Conservation (phyloP, 2,113 vertebrate genomes). For the Fulica atra region DNA sequence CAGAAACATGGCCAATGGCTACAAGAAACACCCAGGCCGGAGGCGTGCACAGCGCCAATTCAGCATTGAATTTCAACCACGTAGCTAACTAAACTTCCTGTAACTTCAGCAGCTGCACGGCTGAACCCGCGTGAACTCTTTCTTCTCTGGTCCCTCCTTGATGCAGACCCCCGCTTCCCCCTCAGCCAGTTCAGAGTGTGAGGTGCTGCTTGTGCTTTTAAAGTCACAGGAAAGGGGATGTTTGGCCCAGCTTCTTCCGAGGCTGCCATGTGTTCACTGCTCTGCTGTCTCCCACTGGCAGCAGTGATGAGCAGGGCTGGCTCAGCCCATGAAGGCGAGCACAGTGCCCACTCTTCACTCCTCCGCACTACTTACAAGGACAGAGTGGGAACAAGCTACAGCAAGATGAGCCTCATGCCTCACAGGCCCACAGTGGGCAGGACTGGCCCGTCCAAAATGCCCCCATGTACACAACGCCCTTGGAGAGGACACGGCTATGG, state of each 20-base stretch:
- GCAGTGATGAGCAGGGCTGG: neutral
- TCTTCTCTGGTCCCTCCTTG: neutral
- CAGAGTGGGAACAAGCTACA: neutral
- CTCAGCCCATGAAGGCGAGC: neutral
- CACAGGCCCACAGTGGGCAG: too few species aligned
- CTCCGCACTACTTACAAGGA: neutral
- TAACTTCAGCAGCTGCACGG: neutral
- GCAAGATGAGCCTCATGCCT: neutral
- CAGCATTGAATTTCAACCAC: neutral
- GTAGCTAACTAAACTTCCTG: neutral
- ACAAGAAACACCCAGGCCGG: neutral
- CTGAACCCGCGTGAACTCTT: neutral
- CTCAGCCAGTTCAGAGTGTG: accelerated
- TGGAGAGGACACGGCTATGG: neutral
- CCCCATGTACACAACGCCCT: neutral
- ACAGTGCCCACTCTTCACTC: neutral
- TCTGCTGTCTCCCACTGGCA: neutral
- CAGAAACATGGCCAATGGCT: neutral
- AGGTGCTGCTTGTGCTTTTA: neutral
- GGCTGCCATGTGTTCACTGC: accelerated
- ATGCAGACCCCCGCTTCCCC: neutral
- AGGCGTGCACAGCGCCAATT: neutral
- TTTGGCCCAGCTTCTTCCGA: accelerated
- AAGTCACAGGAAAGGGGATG: accelerated
- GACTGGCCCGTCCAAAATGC: too few species aligned